Conservation (phyloP, 2,888 invertebrate species). For the Pyrocoelia pectoralis region DNA sequence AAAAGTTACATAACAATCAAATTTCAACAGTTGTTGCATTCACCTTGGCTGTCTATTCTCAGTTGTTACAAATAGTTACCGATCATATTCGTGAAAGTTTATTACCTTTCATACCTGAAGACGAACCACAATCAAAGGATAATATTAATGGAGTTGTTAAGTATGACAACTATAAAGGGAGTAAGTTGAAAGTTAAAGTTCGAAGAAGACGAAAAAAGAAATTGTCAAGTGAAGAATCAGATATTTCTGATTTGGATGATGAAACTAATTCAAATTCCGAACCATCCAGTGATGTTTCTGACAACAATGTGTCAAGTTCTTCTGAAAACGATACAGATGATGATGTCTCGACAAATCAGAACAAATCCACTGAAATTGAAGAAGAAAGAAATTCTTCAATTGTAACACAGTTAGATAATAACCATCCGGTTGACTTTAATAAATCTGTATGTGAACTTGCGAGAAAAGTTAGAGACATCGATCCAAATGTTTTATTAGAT, state of each 20-base stretch:
- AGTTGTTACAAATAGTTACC: slow-evolving; percentile 65
- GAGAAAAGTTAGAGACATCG: slow-evolving; percentile 59
- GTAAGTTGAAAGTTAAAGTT: slow-evolving; percentile 22
- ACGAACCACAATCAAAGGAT: slow-evolving; percentile 33
- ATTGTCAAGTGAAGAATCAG: slow-evolving; percentile 32
- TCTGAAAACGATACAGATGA: slow-evolving; percentile 23
- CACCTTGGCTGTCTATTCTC: slow-evolving; percentile 81
- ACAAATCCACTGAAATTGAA: slow-evolving; percentile 1
- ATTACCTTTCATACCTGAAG: slow-evolving; percentile 56
- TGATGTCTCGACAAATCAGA: slow-evolving; percentile 5
- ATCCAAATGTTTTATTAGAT: slow-evolving; percentile 64
- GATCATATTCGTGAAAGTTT: slow-evolving; percentile 58
- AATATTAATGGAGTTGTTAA: slow-evolving; percentile 9
- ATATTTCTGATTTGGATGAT: slow-evolving; percentile 23
- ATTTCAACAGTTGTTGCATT: slow-evolving; percentile 86
- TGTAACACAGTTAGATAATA: slow-evolving; percentile 12
- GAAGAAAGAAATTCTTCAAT: background rate
- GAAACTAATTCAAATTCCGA: slow-evolving; percentile 24
- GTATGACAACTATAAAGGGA: slow-evolving; percentile 23
- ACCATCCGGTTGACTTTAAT: slow-evolving; percentile 22
- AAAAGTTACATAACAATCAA: slow-evolving; percentile 77
- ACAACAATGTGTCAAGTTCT: slow-evolving; percentile 18
- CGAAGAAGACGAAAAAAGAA: slow-evolving; percentile 28
- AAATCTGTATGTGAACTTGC: slow-evolving; percentile 39
- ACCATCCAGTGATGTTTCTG: slow-evolving; percentile 16